Evolutionary conservation across 2,797 vertebrate genomes (phyloP), one percentile per base, ranked within the genome.

Genomic region (Bryconaethiops microstoma): DNA sequence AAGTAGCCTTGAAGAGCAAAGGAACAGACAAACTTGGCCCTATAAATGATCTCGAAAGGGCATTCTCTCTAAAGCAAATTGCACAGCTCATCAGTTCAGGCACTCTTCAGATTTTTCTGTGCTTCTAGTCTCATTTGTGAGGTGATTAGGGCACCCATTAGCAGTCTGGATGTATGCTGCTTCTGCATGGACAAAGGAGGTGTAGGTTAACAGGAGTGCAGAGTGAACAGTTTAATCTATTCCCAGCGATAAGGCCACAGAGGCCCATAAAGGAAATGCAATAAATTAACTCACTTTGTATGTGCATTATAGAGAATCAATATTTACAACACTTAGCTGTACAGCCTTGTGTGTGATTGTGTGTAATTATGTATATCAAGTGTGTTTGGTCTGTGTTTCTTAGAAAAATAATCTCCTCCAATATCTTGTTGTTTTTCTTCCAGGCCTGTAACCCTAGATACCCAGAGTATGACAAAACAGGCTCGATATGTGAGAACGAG

Each of bases 371-470:
- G n/a, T 65, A 10, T 25, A 48, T 72, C 50, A 8, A 9, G 29
- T 5, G 25, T 39, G 19, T 72, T 35, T 35, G 45, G 50, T 45
- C 29, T 52, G 52, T 29, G 13, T n/a, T 19, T 40, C 19, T 62
- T 25, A 8, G 16, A 1, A 21, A 21, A 74, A 21, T 74, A 13
- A 73, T 54, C 25, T 35, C 7, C 40, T 81, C n/a, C 7, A 52
- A 29, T 6, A 17, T 21, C 2, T 77, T 39, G 13, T 4, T 69
- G 23, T 12, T 17, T 68, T 52, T 21, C 85, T 69, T 80, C 8
- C 85, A 99, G 97, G 97, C 97, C 39, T 99, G 97, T 85, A 96
- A 97, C 91, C 94, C 95, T 23, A 97, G 95, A 85, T 97, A 97
- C 82, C 91, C 95, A 1, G 96, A 98, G 83, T 97, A 95, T 13